These are phyloP conservation scores for Sinopyrophorus schimmeli DNA, from an alignment of 2,888 invertebrate genomes.

Conservation along the genomic window DNA sequence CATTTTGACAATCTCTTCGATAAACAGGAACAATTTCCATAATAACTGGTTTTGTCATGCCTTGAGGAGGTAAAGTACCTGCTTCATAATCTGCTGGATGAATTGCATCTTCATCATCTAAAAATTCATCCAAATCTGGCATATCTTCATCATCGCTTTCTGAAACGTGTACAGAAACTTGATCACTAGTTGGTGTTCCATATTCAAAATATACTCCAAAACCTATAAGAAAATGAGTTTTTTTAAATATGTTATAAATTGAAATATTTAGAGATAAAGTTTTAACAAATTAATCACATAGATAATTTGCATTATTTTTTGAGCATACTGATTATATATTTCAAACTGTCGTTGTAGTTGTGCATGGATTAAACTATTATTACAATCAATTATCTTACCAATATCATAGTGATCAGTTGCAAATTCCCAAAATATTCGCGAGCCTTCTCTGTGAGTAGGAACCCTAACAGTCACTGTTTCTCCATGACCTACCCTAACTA, in stretches of 20 bases:
- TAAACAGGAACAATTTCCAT: slow-evolving; percentile 94
- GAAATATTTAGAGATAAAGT: background rate
- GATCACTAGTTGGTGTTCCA: slow-evolving; percentile 82
- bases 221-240: slow-evolving; percentile 52
- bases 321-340: background rate
- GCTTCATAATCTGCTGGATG: slow-evolving; percentile 64
- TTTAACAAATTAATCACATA: background rate
- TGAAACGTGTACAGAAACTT: slow-evolving; percentile 91
- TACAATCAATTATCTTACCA: slow-evolving; percentile 54
- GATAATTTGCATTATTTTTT: background rate
- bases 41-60: slow-evolving; percentile 60
- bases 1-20: slow-evolving; percentile 93
- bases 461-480: slow-evolving; percentile 97
- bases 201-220: slow-evolving; percentile 99
- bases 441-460: slow-evolving; percentile 93
- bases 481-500: slow-evolving; percentile 92
- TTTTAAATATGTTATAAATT: too few relatives aligned
- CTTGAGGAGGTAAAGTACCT: slow-evolving; percentile 50
- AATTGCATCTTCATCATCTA: slow-evolving; percentile 55
- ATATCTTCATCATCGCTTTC: slow-evolving; percentile 93
- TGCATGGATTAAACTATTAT: slow-evolving; percentile 5
- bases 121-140: slow-evolving; percentile 65
- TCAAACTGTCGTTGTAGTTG: background rate
- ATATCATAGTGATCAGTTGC: slow-evolving; percentile 98
- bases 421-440: slow-evolving; percentile 98